Evolutionary conservation across 2,888 invertebrate genomes (phyloP).

Genomic region (Macrophya annulata): DNA sequence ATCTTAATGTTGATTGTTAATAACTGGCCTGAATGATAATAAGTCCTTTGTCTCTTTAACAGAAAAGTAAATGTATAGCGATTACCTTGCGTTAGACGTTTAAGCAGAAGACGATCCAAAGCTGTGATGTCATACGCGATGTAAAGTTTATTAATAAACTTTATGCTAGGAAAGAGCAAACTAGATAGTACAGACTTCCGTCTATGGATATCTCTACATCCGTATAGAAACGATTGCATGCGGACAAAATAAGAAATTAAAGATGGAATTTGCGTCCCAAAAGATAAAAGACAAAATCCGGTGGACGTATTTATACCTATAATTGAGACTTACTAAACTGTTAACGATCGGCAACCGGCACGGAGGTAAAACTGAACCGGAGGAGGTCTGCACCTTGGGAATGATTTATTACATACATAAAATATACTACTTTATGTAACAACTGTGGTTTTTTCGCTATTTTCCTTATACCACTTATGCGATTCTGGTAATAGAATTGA

Average conservation of each 20-base stretch:
- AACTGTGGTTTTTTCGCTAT: neutral
- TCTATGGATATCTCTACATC: conserved; percentile 8
- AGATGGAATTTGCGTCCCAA: neutral
- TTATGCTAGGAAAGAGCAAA: conserved; percentile 13
- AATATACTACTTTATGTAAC: conserved; percentile 14
- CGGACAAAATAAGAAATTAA: neutral
- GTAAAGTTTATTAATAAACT: conserved; percentile 48
- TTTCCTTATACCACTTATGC: neutral
- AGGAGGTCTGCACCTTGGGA: neutral
- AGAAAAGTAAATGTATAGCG: neutral
- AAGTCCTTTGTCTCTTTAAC: conserved; percentile 1
- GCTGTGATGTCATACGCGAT: conserved; percentile 33
- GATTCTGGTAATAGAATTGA: neutral
- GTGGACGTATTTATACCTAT: neutral
- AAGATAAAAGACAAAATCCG: neutral
- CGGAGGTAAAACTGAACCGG: neutral
- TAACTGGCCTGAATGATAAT: conserved; percentile 1
- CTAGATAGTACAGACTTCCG: conserved; percentile 14
- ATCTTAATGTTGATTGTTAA: conserved; percentile 22
- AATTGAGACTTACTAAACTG: neutral
- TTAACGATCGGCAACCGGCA: neutral
- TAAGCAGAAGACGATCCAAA: conserved; percentile 26
- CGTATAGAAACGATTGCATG: neutral
- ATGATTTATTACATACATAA: conserved; percentile 20
- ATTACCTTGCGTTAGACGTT: conserved; percentile 25